phyloP scores from a whole-genome alignment of 2,888 invertebrate species.

The Busseola fusca region DNA sequence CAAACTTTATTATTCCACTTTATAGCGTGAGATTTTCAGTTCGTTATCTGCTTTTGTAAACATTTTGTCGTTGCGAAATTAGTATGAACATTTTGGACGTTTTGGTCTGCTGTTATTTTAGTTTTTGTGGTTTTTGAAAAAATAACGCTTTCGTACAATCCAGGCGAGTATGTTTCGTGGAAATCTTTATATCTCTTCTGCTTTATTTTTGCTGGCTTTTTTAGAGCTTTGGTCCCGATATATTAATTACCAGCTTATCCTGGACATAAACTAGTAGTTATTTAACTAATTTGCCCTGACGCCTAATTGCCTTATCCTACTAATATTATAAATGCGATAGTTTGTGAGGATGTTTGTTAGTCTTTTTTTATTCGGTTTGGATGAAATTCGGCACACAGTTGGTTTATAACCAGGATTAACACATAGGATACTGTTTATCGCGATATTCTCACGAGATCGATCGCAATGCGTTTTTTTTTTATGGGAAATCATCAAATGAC shows the following conservation, averaged over 20 bases:
- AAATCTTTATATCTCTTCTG: neutral
- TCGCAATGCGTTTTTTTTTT: too few relatives aligned
- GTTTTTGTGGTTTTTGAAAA: neutral
- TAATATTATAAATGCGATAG: too few relatives aligned
- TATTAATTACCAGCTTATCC: neutral
- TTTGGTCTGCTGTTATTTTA: slow-evolving; percentile 6
- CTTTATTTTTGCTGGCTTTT: neutral
- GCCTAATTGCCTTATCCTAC: neutral
- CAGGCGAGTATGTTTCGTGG: neutral
- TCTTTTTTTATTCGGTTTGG: too few relatives aligned
- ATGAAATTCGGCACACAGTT: too few relatives aligned
- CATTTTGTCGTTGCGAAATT: slow-evolving; percentile 31
- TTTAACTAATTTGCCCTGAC: neutral
- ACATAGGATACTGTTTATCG: too few relatives aligned
- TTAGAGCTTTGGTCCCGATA: neutral
- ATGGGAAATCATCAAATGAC: too few relatives aligned
- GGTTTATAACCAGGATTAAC: too few relatives aligned
- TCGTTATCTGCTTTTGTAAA: slow-evolving; percentile 35
- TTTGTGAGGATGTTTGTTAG: too few relatives aligned
- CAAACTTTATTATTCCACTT: slow-evolving; percentile 39
- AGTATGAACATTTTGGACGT: slow-evolving; percentile 16
- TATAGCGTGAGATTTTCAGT: slow-evolving; percentile 36
- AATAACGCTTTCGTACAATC: neutral
- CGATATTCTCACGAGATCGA: too few relatives aligned
- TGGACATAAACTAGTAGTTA: neutral